Percentiles rank a stretch among this genome's conserved stretches.
These are phyloP conservation scores for Sterrhoptilus dennistouni DNA, from an alignment of 2,113 vertebrate genomes.

Conservation along the genomic window DNA sequence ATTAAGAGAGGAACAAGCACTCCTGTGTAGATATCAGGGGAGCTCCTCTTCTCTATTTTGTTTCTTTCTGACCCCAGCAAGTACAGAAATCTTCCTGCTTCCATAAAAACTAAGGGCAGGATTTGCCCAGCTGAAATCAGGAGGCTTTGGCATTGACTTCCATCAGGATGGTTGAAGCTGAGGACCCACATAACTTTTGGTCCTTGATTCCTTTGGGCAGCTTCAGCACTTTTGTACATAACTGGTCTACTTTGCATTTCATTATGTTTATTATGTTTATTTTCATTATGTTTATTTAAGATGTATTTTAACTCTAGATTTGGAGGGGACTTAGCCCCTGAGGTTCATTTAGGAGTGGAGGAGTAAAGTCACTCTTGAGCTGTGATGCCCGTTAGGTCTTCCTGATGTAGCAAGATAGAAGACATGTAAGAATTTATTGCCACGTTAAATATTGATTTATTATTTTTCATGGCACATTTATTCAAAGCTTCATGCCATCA, in stretches of 20 bases:
- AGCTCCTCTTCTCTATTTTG: neutral
- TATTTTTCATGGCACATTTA: neutral
- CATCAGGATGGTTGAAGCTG: neutral
- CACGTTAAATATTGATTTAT: neutral
- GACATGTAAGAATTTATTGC: neutral
- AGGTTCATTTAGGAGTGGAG: neutral
- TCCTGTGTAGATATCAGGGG: neutral
- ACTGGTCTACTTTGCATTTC: neutral
- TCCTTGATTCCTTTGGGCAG: neutral
- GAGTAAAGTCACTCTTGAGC: neutral
- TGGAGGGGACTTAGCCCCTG: neutral
- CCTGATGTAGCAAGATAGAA: neutral
- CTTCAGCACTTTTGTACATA: neutral
- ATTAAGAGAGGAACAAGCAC: fast-evolving
- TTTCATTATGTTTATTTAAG: neutral
- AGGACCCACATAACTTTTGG: fast-evolving
- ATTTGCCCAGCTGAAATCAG: neutral
- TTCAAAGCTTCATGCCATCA: neutral
- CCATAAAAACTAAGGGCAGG: neutral
- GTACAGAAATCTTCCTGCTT: neutral
- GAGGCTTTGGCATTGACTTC: neutral
- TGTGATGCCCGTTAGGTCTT: neutral
- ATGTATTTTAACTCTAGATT: neutral
- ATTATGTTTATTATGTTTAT: neutral
- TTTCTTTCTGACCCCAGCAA: neutral